Evolutionary conservation across 2,113 vertebrate species (phyloP).

Genomic region (Urocolius indicus): DNA sequence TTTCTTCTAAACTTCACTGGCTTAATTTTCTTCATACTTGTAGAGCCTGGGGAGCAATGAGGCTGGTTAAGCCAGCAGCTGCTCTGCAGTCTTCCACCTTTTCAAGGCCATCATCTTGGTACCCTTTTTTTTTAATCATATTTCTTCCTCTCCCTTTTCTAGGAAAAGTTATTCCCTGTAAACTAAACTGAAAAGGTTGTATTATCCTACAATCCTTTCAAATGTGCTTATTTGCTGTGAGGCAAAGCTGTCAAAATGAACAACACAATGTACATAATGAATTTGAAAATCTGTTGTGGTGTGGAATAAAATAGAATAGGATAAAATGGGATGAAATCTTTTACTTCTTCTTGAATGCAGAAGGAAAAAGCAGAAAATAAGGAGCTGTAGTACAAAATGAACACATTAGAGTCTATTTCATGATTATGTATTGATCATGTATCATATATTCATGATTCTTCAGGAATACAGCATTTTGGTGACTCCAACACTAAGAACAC

Average conservation of each 20-base stretch:
- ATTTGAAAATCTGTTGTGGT: background rate
- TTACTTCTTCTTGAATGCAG: background rate
- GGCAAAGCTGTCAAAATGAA: background rate
- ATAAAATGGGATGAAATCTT: background rate
- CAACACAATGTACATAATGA: background rate
- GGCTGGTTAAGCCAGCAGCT: background rate
- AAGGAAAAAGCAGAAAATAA: background rate
- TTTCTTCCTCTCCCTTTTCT: rapidly evolving
- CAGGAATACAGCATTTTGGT: background rate
- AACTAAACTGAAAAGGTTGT: background rate
- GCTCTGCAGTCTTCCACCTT: background rate
- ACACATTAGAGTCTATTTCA: background rate
- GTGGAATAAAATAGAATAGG: background rate
- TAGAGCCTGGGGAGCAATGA: background rate
- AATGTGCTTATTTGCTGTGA: background rate
- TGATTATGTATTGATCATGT: background rate
- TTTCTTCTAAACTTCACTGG: background rate
- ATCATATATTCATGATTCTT: background rate
- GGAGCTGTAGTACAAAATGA: background rate
- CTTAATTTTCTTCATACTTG: background rate
- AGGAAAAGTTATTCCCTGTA: background rate
- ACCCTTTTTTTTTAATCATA: background rate
- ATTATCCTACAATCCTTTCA: background rate
- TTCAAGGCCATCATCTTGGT: background rate
- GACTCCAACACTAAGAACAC: background rate